Base-by-base conservation (phyloP, 30 jellyfish, hydroid and myxozoan genomes). In the Nemopilema nomurai region DNA sequence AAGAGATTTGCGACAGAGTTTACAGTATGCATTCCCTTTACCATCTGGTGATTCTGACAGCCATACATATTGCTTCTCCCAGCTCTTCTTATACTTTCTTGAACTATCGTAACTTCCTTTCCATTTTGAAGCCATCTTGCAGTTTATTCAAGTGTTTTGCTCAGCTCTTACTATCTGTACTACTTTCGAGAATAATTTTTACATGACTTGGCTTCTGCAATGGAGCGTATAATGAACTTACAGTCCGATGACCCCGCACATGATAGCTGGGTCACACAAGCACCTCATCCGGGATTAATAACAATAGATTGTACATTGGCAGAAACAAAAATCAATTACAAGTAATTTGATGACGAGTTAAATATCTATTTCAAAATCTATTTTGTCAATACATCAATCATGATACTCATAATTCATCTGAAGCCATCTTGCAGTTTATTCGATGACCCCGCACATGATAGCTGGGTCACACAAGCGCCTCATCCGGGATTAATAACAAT, bases 21-120 rank as follows among this genome's bases (percentile, higher is more conserved):
- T 82, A 33, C 91, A 82, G 52, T 21, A 69, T 24, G 76, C 91
- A 82, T 70, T 82, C 33, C 86, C 77, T 71, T 69, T 51, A 49
- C 91, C 79, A 51, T 68, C 91, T 63, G 89, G 71, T 28, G 89
- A 65, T 82, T 82, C 62, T 82, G 75, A 41, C 77, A 82, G 53
- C 91, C 84, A 82, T n/a, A 70, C 77, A 71, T 82, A 82, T 21
- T 69, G 84, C 86, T 82, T 70, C 85, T 69, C 91, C 91, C 87
- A 82, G 27, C 65, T 26, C 86, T 69, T 71, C 71, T 49, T 70
- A 30, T 68, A 82, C 33, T 82, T 33, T 52, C 91, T 82, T n/a
- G 53, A 21, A 71, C 76, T 32, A 51, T 82, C 77, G 31, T 82
- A 69, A 62, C 77, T 41, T 49, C 86, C 85, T 64, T 82, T 69